Conservation (phyloP, 1,140 invertebrate genomes). For the Bombus ignitus region DNA sequence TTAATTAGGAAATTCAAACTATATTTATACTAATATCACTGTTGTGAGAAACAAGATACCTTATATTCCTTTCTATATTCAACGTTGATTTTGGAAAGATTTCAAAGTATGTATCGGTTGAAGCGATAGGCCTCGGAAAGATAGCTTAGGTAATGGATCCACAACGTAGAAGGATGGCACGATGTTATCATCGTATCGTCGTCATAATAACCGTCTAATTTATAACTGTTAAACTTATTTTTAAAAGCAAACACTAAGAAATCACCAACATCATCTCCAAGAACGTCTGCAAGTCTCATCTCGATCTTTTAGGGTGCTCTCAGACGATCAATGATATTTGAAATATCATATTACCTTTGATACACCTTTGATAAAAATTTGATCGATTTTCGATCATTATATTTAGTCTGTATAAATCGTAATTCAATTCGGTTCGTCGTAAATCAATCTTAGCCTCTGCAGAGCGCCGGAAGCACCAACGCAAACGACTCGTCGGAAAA, state of each 20-base stretch:
- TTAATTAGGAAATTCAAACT: neutral
- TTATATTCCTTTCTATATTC: neutral
- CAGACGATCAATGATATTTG: too few relatives aligned
- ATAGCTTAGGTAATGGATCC: neutral
- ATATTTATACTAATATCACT: neutral
- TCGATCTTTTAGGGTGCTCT: too few relatives aligned
- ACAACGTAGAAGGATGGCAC: neutral
- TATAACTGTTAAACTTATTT: neutral
- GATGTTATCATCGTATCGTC: too few relatives aligned
- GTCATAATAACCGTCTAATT: neutral
- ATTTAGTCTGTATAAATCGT: too few relatives aligned
- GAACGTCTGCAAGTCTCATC: too few relatives aligned
- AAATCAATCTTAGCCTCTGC: neutral
- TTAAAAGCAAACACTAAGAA: neutral
- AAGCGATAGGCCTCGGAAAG: neutral
- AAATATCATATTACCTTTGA: too few relatives aligned
- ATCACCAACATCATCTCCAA: neutral
- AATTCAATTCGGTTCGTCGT: too few relatives aligned
- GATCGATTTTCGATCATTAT: too few relatives aligned
- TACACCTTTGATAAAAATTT: too few relatives aligned
- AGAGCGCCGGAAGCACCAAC: accelerated
- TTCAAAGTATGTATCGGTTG: neutral
- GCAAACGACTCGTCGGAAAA: neutral
- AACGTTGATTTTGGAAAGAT: neutral
- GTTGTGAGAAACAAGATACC: neutral